Base-by-base conservation (phyloP, 2,888 invertebrate species). In the Chaitophorus viminalis region DNA sequence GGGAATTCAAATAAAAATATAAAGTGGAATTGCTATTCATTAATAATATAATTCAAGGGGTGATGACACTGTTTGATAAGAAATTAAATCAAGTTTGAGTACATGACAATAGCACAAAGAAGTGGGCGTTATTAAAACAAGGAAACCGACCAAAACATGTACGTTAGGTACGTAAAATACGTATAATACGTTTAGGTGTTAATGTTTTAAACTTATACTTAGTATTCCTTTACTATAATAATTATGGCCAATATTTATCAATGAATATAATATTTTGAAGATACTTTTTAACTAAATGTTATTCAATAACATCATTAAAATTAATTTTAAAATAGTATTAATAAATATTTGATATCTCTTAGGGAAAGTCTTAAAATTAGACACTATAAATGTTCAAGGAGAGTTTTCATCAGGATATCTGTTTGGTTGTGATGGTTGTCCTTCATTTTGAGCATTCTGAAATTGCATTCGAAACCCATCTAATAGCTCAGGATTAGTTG, bases 391-490 rank as follows among this genome's bases (percentile, higher is more conserved):
- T n/a, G n/a, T 46, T 65, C 75, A 84, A 39, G 39, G 18, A 8
- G 39, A 14, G 54, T 29, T 6, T 8, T 81, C 65, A 33, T 87
- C 52, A 46, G 74, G 74, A n/a, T 21, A 46, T 33, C 31, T 18
- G 21, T 65, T 81, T 9, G 77, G 31, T 5, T 78, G 52, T 39
- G 87, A 65, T 25, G 87, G 25, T 36, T 87, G 81, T 25, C 18
- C 74, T 74, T 75, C 81, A 0, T 74, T 81, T 46, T 74, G 74
- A 87, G 36, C 74, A 39, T 33, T 75, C n/a, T 87, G 60, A 65
- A 87, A 87, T 31, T 87, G 87, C 74, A 87, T 75, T 0, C 87
- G 79, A 54, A 87, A 39, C 17, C 81, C 81, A n/a, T 81, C 81
- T 8, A 87, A 65, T n/a, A 87, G 11, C 46, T 75, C 33, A 0